Conservation (phyloP, 2,113 vertebrate genomes). For the Gadus macrocephalus region DNA sequence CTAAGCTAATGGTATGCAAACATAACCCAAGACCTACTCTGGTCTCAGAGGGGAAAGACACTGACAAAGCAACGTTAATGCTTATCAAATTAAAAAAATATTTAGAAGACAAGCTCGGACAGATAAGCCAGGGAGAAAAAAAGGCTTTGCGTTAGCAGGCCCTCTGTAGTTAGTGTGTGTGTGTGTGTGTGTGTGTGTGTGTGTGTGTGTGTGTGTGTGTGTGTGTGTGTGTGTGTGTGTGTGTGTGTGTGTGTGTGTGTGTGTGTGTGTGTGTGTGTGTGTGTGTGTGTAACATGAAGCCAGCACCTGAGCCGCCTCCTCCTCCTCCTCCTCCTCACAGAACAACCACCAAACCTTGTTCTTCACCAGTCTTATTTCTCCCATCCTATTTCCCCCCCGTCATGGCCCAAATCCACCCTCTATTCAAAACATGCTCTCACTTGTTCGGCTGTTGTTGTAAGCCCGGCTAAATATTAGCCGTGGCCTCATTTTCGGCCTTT, state of each 20-base stretch:
- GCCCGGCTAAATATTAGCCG: background rate
- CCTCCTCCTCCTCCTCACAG: conserved; percentile 2
- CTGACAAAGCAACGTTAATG: too few relatives aligned
- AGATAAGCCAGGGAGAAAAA: conserved; percentile 21
- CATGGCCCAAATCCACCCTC: conserved; percentile 18
- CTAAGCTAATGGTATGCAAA: too few relatives aligned
- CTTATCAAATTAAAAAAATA: background rate
- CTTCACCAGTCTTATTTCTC: background rate
- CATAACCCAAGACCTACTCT: too few relatives aligned
- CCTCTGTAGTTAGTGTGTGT: background rate
- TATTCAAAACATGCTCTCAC: conserved; percentile 3
- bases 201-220: conserved; percentile 20
- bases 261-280: conserved; percentile 16
- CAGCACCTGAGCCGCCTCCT: conserved; percentile 23
- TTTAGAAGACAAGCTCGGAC: conserved; percentile 25
- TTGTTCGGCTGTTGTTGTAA: background rate
- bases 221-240: conserved; percentile 8
- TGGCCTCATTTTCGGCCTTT: background rate
- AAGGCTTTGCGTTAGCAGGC: conserved; percentile 20
- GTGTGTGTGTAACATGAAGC: conserved; percentile 40
- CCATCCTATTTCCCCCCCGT: background rate
- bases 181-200: conserved; percentile 24
- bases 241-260: conserved; percentile 20
- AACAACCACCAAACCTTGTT: background rate
- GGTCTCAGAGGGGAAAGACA: too few relatives aligned